Conservation (phyloP, 2,113 vertebrate genomes). For the Euleptes europaea region DNA sequence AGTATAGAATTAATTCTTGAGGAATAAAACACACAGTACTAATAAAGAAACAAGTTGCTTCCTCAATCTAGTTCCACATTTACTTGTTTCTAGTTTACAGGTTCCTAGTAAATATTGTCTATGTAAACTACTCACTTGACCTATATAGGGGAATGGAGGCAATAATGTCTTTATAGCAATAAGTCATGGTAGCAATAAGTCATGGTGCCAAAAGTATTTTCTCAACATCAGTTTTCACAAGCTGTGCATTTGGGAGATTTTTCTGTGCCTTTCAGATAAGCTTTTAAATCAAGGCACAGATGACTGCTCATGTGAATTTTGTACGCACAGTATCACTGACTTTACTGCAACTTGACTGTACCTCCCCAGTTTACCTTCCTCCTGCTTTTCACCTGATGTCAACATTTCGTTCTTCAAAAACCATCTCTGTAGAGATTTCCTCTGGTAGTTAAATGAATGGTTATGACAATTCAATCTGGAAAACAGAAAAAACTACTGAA, state of each 20-base stretch:
- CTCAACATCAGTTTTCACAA: too few relatives aligned
- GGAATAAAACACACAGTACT: neutral
- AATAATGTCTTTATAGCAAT: neutral
- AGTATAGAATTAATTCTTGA: neutral
- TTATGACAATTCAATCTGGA: slow-evolving; percentile 12
- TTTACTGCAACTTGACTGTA: neutral
- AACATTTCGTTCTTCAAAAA: neutral
- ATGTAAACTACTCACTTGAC: neutral
- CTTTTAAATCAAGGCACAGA: neutral
- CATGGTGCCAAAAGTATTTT: neutral
- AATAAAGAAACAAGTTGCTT: neutral
- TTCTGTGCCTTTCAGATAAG: neutral
- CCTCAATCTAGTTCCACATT: neutral
- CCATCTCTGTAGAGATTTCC: rapidly evolving
- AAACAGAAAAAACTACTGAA: neutral
- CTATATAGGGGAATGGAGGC: neutral
- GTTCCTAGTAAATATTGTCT: neutral
- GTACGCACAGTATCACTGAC: neutral
- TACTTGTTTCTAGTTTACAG: too few relatives aligned
- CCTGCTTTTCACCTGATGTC: rapidly evolving
- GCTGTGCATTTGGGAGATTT: too few relatives aligned
- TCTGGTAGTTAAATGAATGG: neutral
- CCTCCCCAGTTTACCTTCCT: neutral
- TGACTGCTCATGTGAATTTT: neutral
- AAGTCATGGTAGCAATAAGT: neutral